Evolutionary conservation across 1,140 invertebrate genomes (phyloP).

Genomic region (Mycetomoellerius zeteki): DNA sequence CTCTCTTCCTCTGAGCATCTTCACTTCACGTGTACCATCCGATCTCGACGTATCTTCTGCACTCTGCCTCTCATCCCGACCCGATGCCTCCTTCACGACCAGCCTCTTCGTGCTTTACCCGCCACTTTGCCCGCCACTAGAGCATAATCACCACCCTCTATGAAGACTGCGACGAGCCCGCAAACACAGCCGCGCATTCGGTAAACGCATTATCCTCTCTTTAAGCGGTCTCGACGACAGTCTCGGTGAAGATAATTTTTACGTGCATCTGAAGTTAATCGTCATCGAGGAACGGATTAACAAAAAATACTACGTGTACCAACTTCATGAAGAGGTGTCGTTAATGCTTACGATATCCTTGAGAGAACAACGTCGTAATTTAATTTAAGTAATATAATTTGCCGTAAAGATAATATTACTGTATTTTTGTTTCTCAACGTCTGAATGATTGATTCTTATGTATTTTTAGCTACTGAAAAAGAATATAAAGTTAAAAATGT

Average conservation of each 20-base stretch:
- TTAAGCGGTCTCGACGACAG: slow-evolving; percentile 57
- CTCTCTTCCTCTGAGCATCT: slow-evolving; percentile 50
- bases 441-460: too few species aligned
- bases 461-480: too few species aligned
- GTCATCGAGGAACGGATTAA: not conserved
- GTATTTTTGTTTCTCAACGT: too few species aligned
- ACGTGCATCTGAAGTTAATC: not conserved
- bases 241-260: slow-evolving; percentile 44
- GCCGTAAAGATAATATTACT: not conserved
- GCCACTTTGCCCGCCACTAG: slow-evolving; percentile 74
- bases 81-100: slow-evolving; percentile 47
- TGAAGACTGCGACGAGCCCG: slow-evolving; percentile 68
- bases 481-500: too few species aligned
- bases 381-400: slow-evolving; percentile 5
- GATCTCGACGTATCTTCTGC: slow-evolving; percentile 57
- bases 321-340: not conserved
- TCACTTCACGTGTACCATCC: slow-evolving; percentile 57
- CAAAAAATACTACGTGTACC: not conserved
- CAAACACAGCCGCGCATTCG: slow-evolving; percentile 65
- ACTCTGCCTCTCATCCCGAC: slow-evolving; percentile 49
- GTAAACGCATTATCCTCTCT: slow-evolving; percentile 59
- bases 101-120: slow-evolving; percentile 68
- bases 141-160: slow-evolving; percentile 74
- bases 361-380: not conserved
- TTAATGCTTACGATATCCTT: not conserved